A percentile compares a stretch with the other conserved stretches of the same genome.
phyloP scores from a whole-genome alignment of 1,140 invertebrate species.

The Chionoecetes opilio region DNA sequence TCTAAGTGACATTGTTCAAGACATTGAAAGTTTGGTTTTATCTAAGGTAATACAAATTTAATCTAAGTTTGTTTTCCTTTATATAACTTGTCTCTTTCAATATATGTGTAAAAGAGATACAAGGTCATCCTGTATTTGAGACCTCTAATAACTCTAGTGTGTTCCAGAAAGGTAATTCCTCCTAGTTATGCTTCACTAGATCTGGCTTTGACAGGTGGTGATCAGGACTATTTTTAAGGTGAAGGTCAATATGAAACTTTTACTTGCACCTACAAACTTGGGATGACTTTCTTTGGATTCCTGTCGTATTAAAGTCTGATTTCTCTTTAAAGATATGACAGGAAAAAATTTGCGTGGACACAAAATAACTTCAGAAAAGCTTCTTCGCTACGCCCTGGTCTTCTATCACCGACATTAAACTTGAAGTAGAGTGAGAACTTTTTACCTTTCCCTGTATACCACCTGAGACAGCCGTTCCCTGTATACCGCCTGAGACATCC shows the following conservation, averaged over 20 bases:
- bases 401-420: background rate
- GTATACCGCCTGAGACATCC: background rate
- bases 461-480: background rate
- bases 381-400: too few relatives aligned
- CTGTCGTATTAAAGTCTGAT: background rate
- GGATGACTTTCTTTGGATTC: conserved; percentile 2
- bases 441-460: background rate
- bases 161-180: background rate
- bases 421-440: background rate
- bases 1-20: too few relatives aligned
- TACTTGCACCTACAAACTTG: background rate
- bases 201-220: background rate
- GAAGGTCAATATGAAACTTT: background rate
- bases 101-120: too few relatives aligned
- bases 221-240: background rate
- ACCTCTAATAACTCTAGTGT: background rate
- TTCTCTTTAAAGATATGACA: background rate
- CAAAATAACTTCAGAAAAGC: background rate
- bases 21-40: too few relatives aligned
- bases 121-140: too few relatives aligned
- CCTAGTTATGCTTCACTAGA: background rate
- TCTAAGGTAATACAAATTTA: too few relatives aligned
- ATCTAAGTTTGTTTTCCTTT: too few relatives aligned
- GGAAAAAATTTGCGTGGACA: too few relatives aligned
- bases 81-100: too few relatives aligned